These are phyloP conservation scores for Bilobella aurantiaca DNA, from an alignment of 1,140 invertebrate genomes.

Conservation along the genomic window DNA sequence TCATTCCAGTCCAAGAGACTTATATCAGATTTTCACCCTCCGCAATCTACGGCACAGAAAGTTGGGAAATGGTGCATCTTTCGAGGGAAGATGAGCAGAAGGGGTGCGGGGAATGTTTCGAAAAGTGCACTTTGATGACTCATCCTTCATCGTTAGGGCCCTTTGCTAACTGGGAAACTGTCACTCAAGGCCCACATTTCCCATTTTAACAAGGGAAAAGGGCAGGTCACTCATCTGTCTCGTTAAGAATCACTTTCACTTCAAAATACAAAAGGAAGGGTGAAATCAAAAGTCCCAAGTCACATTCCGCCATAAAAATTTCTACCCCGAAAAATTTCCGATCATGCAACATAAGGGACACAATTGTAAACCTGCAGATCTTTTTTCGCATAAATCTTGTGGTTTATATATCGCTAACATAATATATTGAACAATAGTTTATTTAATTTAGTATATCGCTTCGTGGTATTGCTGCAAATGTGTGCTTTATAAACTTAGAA, in stretches of 20 bases:
- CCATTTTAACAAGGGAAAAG: background rate
- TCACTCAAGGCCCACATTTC: background rate
- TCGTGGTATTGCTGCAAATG: no score
- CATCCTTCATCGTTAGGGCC: background rate
- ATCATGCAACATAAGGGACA: no score
- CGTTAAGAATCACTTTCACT: background rate
- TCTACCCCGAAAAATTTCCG: no score
- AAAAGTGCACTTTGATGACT: background rate
- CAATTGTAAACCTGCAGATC: no score
- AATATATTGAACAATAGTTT: no score
- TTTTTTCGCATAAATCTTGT: no score
- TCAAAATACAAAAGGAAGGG: background rate
- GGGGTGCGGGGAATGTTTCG: background rate
- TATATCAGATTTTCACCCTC: background rate
- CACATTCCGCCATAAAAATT: background rate
- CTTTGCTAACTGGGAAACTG: background rate
- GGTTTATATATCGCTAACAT: no score
- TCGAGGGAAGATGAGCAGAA: no score
- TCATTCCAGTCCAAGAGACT: background rate
- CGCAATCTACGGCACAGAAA: no score
- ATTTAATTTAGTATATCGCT: no score
- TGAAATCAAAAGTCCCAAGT: background rate
- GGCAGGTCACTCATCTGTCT: background rate
- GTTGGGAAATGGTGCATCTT: no score
- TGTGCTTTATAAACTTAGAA: no score